These are phyloP conservation scores for Lasioglossum zephyrum DNA, from an alignment of 2,888 invertebrate genomes.

Conservation along the genomic window DNA sequence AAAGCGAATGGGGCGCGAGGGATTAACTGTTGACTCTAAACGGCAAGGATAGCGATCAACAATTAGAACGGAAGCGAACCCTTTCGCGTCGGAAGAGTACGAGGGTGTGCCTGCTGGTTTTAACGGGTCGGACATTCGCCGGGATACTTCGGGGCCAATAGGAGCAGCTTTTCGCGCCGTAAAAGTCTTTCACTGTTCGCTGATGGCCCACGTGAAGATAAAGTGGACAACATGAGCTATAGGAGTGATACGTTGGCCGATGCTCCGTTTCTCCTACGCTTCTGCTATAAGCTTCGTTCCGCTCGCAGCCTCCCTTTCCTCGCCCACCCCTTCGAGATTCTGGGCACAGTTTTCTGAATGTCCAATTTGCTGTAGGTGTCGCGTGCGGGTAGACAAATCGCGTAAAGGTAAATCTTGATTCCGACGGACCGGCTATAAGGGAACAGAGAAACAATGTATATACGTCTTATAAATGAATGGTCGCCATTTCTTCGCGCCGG, in stretches of 20 bases:
- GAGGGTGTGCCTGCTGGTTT: background rate
- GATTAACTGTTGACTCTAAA: conserved; percentile 16
- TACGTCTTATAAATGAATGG: conserved; percentile 13
- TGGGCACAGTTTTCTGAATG: conserved; percentile 2
- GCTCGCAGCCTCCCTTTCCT: background rate
- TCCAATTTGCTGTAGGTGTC: conserved; percentile 15
- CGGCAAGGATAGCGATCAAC: conserved; percentile 14
- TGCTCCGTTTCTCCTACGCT: background rate
- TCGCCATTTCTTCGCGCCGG: background rate
- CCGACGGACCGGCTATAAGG: background rate
- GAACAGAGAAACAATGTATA: background rate
- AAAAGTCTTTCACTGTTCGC: conserved; percentile 18
- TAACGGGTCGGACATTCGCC: conserved; percentile 1
- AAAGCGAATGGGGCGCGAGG: background rate
- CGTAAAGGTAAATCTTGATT: conserved; percentile 6
- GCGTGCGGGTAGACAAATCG: conserved; percentile 14
- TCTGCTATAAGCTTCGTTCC: background rate
- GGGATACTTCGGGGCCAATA: conserved; percentile 5
- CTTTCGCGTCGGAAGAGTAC: conserved; percentile 5
- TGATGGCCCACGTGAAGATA: background rate
- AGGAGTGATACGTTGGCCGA: background rate
- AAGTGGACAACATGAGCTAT: conserved; percentile 18
- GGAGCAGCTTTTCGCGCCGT: conserved; percentile 13
- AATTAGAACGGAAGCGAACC: conserved; percentile 12
- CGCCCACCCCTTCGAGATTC: background rate